Evolutionary conservation across 2,113 vertebrate genomes (phyloP).

Genomic region (Barnardius zonarius): DNA sequence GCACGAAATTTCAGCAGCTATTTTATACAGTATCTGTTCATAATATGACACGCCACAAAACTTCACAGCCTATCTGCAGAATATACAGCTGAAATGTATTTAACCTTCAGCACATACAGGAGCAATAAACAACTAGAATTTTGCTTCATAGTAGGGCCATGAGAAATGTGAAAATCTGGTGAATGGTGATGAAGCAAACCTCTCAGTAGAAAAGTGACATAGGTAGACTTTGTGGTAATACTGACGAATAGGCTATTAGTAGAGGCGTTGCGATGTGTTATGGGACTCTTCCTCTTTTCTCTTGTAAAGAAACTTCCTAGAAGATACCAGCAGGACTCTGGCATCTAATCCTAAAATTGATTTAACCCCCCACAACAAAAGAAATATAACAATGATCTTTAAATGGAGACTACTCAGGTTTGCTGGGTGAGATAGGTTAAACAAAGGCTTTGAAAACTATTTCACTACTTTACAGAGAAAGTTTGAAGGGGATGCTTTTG

Average conservation of each 20-base stretch:
- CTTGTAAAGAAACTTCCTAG: neutral
- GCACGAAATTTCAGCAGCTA: neutral
- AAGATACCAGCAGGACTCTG: neutral
- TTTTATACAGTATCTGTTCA: neutral
- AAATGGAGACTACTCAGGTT: neutral
- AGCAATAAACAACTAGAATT: neutral
- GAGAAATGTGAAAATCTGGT: neutral
- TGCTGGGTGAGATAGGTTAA: neutral
- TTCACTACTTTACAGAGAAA: neutral
- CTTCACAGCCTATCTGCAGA: neutral
- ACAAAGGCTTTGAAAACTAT: neutral
- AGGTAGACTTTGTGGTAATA: neutral
- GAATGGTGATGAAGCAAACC: neutral
- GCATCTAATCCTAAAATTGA: neutral
- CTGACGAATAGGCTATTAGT: neutral
- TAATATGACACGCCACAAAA: neutral
- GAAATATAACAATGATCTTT: neutral
- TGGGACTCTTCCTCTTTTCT: neutral
- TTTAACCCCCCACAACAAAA: neutral
- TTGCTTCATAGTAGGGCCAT: neutral
- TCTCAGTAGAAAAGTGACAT: neutral
- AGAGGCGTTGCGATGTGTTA: neutral
- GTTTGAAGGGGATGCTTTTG: neutral
- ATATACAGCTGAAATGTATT: neutral
- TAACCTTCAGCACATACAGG: neutral